phyloP scores from a whole-genome alignment of 2,888 invertebrate species.

The Polydrusus tereticollis region DNA sequence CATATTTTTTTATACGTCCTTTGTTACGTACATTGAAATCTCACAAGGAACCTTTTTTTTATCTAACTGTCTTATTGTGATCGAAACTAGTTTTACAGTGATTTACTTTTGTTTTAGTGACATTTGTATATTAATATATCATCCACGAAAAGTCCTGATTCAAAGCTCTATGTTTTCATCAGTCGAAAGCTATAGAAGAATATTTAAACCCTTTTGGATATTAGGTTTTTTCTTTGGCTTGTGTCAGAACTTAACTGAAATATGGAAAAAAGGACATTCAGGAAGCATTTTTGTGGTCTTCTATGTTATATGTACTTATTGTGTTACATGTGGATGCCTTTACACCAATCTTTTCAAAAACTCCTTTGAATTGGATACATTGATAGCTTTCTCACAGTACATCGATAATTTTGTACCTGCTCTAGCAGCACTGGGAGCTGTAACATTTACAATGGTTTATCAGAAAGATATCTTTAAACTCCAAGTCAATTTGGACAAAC shows the following conservation, averaged over 20 bases:
- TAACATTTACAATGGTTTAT: conserved; percentile 17
- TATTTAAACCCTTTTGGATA: conserved; percentile 13
- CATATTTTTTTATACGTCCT: too few species aligned
- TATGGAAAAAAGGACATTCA: neutral
- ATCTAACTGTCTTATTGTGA: too few species aligned
- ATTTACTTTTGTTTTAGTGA: too few species aligned
- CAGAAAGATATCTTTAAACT: conserved; percentile 11
- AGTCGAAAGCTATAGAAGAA: neutral
- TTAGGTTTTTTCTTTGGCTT: conserved; percentile 8
- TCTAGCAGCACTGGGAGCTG: conserved; percentile 1
- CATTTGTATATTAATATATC: too few species aligned
- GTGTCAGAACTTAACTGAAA: conserved; percentile 21
- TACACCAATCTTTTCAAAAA: neutral
- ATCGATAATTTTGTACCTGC: neutral
- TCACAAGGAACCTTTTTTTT: too few species aligned
- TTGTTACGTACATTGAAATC: too few species aligned
- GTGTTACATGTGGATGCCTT: neutral
- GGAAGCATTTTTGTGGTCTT: conserved; percentile 1
- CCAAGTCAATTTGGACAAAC: conserved; percentile 1
- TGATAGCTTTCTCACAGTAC: conserved; percentile 9
- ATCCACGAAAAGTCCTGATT: too few species aligned
- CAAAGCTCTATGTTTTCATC: too few species aligned
- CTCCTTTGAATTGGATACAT: neutral
- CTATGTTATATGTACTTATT: conserved; percentile 1
- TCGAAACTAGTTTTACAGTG: too few species aligned